Evolutionary conservation across 2,797 vertebrate genomes (phyloP), one percentile per base, ranked within the genome.

Genomic region (Eutrigla gurnardus): DNA sequence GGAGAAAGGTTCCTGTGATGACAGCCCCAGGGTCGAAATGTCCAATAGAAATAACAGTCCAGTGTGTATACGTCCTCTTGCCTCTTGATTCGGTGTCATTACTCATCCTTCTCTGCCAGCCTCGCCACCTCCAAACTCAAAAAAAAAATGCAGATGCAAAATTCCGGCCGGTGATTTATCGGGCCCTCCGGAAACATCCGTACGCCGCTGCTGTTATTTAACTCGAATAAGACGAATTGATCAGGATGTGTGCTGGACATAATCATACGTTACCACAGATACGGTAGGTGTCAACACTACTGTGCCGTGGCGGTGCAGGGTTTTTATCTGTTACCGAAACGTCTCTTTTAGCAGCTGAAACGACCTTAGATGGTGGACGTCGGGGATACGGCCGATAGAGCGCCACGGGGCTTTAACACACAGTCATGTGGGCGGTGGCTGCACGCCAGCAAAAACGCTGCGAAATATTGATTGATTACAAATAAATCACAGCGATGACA

Each of bases 11-110:
- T 77, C 70, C 76, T 55, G 65, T 85, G 72, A 83, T 37, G 65
- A 85, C 73, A 82, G 75, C 86, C 83, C 71, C 66, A 25, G 82
- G 86, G 85, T 53, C n/a, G 76, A 89, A 86, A 84, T 68, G 82
- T 92, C 85, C 85, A 75, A 88, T 83, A 81, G 86, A 88, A 93
- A 89, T 86, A 88, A 90, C 84, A 88, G 71, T 75, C 75, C 64
- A 53, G 66, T 82, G 77, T 88, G 82, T 80, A 87, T 82, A 55
- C 89, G 87, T 86, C 78, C 70, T 84, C 84, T 25, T 60, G 72
- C 78, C 78, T 81, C 80, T 85, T 81, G 75, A 75, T 83, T 84
- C 46, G 14, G 25, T 49, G 15, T 79, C 88, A 89, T 92, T 89
- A 85, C 78, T 93, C 89, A 92, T 89, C 80, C 80, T 70, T 86